Percentiles rank a stretch among this genome's conserved stretches.
These are phyloP conservation scores for Aphidius colemani DNA, from an alignment of 2,888 invertebrate genomes.

Conservation along the genomic window DNA sequence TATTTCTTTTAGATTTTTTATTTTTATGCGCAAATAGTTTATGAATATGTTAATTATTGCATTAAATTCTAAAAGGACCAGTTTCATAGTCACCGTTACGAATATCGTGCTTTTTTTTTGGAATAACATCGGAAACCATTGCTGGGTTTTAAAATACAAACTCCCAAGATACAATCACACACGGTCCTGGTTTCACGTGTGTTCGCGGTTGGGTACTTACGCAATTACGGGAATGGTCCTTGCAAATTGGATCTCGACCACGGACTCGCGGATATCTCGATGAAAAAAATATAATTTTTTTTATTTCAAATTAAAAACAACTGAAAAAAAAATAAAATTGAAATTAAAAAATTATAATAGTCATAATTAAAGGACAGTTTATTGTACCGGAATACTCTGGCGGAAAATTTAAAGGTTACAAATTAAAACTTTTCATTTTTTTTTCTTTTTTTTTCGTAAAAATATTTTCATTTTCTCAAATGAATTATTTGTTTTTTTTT, in stretches of 20 bases:
- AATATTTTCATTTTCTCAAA: no score
- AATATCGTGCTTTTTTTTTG: constrained; percentile 2
- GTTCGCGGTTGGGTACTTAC: constrained; percentile 41
- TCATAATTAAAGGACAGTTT: constrained; percentile 40
- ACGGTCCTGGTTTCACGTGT: constrained; percentile 32
- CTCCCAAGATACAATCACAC: constrained; percentile 31
- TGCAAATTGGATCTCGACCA: constrained; percentile 46
- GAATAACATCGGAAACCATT: constrained; percentile 8
- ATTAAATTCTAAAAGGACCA: constrained; percentile 1
- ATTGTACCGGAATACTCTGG: constrained; percentile 30
- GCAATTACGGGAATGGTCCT: constrained; percentile 46
- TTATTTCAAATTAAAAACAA: background rate
- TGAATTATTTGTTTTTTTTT: no score
- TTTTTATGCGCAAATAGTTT: background rate
- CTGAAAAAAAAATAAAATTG: background rate
- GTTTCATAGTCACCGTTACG: background rate
- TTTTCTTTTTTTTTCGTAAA: no score
- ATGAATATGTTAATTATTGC: constrained; percentile 4
- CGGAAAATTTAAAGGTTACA: background rate
- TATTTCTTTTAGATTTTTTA: background rate
- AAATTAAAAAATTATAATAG: constrained; percentile 6
- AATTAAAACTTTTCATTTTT: no score
- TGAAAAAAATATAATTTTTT: constrained; percentile 10
- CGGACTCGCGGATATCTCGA: constrained; percentile 34
- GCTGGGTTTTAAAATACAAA: constrained; percentile 20